These are phyloP conservation scores for Eleginops maclovinus DNA, from an alignment of 2,113 vertebrate genomes.

Conservation along the genomic window DNA sequence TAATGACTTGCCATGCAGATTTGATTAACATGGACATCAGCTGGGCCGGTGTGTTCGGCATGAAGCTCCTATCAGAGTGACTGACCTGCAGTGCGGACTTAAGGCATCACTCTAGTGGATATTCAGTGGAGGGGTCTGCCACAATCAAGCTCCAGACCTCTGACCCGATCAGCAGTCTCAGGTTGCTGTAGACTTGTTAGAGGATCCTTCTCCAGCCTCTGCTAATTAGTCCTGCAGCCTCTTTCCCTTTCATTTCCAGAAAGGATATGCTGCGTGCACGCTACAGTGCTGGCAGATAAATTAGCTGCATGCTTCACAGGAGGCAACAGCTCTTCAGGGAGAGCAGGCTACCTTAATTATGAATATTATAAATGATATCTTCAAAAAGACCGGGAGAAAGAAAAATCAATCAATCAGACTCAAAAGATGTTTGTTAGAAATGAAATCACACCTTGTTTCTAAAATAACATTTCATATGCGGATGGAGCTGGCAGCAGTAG, in stretches of 20 bases:
- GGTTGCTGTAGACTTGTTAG: constrained; percentile 51
- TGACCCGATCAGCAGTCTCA: constrained; percentile 61
- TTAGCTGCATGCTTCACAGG: constrained; percentile 70
- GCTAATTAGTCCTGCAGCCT: constrained; percentile 73
- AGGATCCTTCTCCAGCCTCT: constrained; percentile 60
- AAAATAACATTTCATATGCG: constrained; percentile 24
- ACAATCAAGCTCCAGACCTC: constrained; percentile 55
- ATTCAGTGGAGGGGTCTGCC: constrained; percentile 51
- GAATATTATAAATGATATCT: constrained; percentile 78
- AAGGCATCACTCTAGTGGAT: constrained; percentile 37
- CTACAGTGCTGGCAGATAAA: constrained; percentile 68
- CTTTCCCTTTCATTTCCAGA: constrained; percentile 72
- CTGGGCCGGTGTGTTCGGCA: constrained; percentile 14
- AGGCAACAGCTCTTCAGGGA: constrained; percentile 67
- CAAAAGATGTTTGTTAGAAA: constrained; percentile 27
- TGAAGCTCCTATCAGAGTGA: constrained; percentile 54
- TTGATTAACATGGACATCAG: constrained; percentile 65
- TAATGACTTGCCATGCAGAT: constrained; percentile 70
- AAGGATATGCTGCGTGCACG: constrained; percentile 47
- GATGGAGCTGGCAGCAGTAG: constrained; percentile 37
- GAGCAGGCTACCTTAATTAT: constrained; percentile 74
- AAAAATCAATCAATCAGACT: constrained; percentile 48
- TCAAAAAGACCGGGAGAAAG: constrained; percentile 29
- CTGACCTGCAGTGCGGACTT: constrained; percentile 49
- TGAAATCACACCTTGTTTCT: constrained; percentile 28